Conservation (phyloP, 23 tunicate species). For the Trididemnum nubilum region DNA sequence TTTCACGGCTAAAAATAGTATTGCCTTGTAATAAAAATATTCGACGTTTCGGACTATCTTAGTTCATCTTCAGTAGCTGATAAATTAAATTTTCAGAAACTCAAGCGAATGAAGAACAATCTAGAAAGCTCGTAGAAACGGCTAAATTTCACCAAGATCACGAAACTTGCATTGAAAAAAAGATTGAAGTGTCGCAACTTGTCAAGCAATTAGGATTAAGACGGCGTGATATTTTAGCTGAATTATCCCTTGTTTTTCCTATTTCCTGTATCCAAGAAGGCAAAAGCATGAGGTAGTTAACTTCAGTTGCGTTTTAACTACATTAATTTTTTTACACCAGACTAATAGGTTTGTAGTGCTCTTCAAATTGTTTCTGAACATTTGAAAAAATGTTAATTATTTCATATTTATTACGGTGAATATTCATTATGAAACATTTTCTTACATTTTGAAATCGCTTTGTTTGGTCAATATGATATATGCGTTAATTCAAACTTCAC, state of each 20-base stretch:
- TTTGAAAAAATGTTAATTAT: too few species aligned
- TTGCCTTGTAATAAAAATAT: too few species aligned
- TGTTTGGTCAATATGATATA: neutral
- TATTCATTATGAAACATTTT: too few species aligned
- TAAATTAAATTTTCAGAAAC: too few species aligned
- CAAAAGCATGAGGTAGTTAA: neutral
- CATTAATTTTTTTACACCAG: too few species aligned
- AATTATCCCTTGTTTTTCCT: constrained; percentile 70
- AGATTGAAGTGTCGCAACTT: constrained; percentile 20
- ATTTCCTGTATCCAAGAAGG: constrained; percentile 8
- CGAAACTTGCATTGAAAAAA: constrained; percentile 10
- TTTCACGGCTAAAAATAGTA: too few species aligned
- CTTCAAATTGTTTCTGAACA: too few species aligned
- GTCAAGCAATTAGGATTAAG: constrained; percentile 41
- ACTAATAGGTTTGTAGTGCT: too few species aligned
- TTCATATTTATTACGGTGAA: too few species aligned
- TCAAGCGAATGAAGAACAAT: neutral
- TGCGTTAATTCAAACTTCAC: too few species aligned
- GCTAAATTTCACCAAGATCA: neutral
- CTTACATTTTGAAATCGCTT: neutral
- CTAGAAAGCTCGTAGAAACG: neutral
- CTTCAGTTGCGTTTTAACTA: neutral
- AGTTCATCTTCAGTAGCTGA: too few species aligned
- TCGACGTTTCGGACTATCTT: too few species aligned
- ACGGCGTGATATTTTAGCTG: constrained; percentile 61